A percentile compares a stretch with the other conserved stretches of the same genome.
phyloP scores from a whole-genome alignment of 2,113 vertebrate species.

The Atrichornis clamosus region DNA sequence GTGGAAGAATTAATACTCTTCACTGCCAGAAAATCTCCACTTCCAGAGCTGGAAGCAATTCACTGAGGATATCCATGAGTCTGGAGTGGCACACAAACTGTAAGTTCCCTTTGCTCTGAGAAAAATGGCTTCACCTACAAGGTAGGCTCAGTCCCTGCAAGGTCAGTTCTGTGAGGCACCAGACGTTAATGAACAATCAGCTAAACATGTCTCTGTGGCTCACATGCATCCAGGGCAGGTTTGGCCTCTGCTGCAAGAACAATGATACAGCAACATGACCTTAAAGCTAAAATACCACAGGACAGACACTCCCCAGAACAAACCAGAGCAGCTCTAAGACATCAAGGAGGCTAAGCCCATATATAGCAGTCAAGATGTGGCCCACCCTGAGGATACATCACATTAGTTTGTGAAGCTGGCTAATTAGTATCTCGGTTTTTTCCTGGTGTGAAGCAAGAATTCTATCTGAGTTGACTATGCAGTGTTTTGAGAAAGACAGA shows the following conservation, averaged over 20 bases:
- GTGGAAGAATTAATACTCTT: background rate
- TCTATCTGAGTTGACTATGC: background rate
- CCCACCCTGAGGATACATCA: background rate
- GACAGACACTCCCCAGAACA: background rate
- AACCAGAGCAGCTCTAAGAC: background rate
- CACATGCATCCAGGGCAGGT: conserved; percentile 1
- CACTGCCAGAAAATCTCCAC: background rate
- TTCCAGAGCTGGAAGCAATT: background rate
- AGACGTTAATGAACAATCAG: background rate
- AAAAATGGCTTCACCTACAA: background rate
- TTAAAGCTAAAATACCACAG: conserved; percentile 17
- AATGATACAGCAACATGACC: background rate
- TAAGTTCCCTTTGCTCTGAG: background rate
- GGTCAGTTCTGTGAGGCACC: background rate
- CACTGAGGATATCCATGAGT: background rate
- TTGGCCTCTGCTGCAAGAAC: background rate
- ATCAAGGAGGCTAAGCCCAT: background rate
- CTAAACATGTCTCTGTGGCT: background rate
- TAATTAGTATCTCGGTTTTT: conserved; percentile 4
- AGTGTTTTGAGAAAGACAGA: background rate
- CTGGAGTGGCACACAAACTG: background rate
- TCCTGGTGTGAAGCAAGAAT: background rate
- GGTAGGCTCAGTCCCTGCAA: background rate
- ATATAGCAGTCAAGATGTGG: background rate
- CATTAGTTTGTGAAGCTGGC: background rate